Base-by-base conservation (phyloP, 2,797 vertebrate species). In the Neosilurus hyrtlii region DNA sequence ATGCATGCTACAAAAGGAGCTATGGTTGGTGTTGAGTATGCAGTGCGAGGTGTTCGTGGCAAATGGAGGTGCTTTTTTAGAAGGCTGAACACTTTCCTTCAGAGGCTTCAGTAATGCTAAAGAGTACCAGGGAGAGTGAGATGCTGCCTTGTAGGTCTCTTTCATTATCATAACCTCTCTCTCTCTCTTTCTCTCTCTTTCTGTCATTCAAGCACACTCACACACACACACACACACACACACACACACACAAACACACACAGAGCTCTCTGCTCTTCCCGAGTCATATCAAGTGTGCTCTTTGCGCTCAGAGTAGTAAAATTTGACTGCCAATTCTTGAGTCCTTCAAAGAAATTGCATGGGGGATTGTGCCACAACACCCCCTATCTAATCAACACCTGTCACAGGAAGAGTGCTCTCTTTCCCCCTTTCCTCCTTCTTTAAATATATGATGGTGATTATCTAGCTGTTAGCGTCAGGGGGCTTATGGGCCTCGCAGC, bases 1-100 rank as follows among this genome's bases (percentile, higher is more conserved):
- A 96, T 96, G 95, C 94, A 94, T 93, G 95, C 93, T 94, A 94
- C 93, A 63, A 68, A 82, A 76, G 30, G 82, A 52, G 66, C 66
- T 84, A 30, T 73, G 65, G 76, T 79, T 63, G 52, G 81, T 83
- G 84, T 76, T 84, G 77, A 76, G 77, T 85, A 77, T 83, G 79
- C 76, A 79, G 65, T 59, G 24, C 73, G 61, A 82, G 80, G 61
- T 56, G 75, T 81, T 81, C 30, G 22, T 74, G 66, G 82, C 65
- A 71, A 86, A 87, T 74, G 70, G 78, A 86, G 81, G 82, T 74
- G 81, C 65, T 82, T 82, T 76, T 80, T 20, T 35, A 80, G 70
- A 70, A 63, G 73, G 74, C 63, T 79, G 70, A 81, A 62, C 66
- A 86, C 66, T 83, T 85, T 76, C 80, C 77, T 88, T 80, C 51